phyloP scores from a whole-genome alignment of 2,797 vertebrate species.

The Cygnus olor region DNA sequence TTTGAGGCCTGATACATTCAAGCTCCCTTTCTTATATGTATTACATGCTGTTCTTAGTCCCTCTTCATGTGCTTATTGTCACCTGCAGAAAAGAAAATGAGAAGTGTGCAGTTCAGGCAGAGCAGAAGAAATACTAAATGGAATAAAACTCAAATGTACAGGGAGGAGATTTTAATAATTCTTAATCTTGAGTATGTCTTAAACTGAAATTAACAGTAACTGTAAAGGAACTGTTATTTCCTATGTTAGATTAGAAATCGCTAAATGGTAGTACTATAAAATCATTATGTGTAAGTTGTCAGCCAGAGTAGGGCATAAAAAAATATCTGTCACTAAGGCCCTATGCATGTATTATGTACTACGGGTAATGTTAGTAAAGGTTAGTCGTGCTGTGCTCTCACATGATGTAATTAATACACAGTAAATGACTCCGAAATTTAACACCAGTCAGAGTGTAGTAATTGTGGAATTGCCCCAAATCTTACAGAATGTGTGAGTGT shows the following conservation, averaged over 20 bases:
- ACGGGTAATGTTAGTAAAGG: neutral
- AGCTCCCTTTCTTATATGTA: neutral
- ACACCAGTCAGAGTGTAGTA: neutral
- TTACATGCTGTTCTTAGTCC: neutral
- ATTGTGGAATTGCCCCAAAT: conserved; percentile 38
- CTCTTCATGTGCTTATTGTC: neutral
- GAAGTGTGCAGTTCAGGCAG: neutral
- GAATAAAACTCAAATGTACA: neutral
- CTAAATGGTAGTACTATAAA: neutral
- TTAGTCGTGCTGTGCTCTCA: conserved; percentile 22
- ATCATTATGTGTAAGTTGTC: neutral
- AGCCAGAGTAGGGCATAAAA: neutral
- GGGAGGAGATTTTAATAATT: neutral
- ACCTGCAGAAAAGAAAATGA: neutral
- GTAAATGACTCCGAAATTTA: neutral
- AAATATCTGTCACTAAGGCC: neutral
- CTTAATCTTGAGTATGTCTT: neutral
- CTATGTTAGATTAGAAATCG: neutral
- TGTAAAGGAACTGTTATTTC: neutral
- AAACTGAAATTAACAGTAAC: neutral
- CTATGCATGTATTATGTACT: neutral
- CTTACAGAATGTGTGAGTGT: conserved; percentile 21
- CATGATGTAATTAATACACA: conserved; percentile 35
- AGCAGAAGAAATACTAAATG: neutral
- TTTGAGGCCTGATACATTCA: neutral